Base-by-base conservation (phyloP, 2,888 invertebrate species). In the Caenorhabditis doughertyi region DNA sequence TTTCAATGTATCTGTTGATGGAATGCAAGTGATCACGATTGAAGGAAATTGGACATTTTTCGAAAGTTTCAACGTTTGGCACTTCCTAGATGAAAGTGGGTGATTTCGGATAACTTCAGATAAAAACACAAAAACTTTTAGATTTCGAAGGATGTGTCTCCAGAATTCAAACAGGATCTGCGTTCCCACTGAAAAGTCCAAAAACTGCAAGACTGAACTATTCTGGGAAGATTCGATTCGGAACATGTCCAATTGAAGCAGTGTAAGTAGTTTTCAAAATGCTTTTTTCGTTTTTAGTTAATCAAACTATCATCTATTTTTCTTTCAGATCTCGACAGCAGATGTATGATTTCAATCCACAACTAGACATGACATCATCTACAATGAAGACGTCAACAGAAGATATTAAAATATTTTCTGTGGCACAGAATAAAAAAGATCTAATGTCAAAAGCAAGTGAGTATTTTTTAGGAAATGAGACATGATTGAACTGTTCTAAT, bases 11-110 rank as follows among this genome's bases (percentile, higher is more conserved):
- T 86, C 85, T 23, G 89, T 90, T 5, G 90, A 91, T 73, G 89
- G 85, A 13, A 85, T 87, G 62, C 71, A 67, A 29, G 86, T 85
- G n/a, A 85, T 91, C 27, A 72, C 84, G 8, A 74, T 91, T 42
- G 85, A 88, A 42, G 91, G 91, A 49, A 91, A 91, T 79, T 91
- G 90, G 84, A 86, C 90, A 3, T 91, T 91, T 62, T 91, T 91
- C 81, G 81, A 87, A 42, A 81, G 79, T 21, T 86, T 91, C 67
- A 91, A 91, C 60, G 89, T 89, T 8, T 91, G 91, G 91, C 81
- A 85, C 18, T 88, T 91, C 68, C 62, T 90, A 3, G 90, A 90
- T 77, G 65, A 79, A 60, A 86, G 89, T 89, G 71, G 76, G 84
- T 74, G 3, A 21, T 21, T n/a, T 9, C 25, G n/a, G n/a, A n/a